phyloP scores from a whole-genome alignment of 2,797 vertebrate genomes.

The Chaetophractus vellerosus region DNA sequence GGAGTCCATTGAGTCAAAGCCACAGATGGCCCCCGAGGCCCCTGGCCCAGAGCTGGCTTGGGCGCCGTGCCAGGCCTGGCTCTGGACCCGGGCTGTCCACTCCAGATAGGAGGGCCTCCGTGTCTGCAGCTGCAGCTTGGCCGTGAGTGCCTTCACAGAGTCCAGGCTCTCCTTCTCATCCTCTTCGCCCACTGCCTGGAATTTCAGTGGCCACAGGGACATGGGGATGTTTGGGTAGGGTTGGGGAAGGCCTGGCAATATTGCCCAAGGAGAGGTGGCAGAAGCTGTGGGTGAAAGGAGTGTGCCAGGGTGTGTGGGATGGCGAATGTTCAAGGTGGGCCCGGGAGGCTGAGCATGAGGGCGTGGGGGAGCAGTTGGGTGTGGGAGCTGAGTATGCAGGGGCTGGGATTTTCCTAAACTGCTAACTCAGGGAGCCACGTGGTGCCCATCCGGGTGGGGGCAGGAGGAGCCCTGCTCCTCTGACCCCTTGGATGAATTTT shows the following conservation, averaged over 20 bases:
- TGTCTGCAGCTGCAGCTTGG: conserved; percentile 96
- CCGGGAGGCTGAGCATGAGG: not conserved
- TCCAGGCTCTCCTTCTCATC: conserved; percentile 91
- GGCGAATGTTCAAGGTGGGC: conserved; percentile 6
- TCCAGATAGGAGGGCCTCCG: conserved; percentile 96
- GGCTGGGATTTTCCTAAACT: conserved; percentile 62
- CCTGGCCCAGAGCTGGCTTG: not conserved
- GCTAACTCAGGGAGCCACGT: conserved; percentile 61
- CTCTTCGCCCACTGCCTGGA: conserved; percentile 92
- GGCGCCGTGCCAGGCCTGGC: conserved; percentile 90
- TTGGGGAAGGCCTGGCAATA: not conserved
- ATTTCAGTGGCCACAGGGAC: conserved; percentile 90
- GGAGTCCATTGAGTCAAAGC: conserved; percentile 93
- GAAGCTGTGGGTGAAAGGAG: not conserved
- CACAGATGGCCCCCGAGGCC: conserved; percentile 89
- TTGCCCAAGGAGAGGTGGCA: not conserved
- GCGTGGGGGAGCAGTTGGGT: conserved; percentile 38
- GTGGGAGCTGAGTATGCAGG: not conserved
- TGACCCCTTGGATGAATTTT: conserved; percentile 63
- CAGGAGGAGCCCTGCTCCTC: conserved; percentile 61
- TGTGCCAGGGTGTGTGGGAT: not conserved
- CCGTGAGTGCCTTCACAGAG: conserved; percentile 94
- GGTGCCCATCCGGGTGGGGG: conserved; percentile 70
- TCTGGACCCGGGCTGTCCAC: conserved; percentile 94
- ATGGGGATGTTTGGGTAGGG: conserved; percentile 69